Evolutionary conservation across 2,888 invertebrate genomes (phyloP).

Genomic region (Amphipoea lucens): DNA sequence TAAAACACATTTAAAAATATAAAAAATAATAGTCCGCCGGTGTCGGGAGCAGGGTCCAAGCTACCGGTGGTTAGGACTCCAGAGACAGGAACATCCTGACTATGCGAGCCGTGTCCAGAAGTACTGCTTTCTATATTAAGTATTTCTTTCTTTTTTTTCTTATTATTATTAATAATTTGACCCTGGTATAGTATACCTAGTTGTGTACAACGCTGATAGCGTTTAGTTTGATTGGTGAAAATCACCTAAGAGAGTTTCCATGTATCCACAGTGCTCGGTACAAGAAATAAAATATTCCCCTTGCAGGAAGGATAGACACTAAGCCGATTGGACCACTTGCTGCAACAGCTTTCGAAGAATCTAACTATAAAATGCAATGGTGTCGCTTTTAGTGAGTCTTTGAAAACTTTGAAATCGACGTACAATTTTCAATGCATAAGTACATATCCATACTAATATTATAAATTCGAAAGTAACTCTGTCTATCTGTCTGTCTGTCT

Average conservation of each 20-base stretch:
- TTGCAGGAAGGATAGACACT: background rate
- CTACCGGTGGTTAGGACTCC: too few species aligned
- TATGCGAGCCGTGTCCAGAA: too few species aligned
- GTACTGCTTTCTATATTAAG: too few species aligned
- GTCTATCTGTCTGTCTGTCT: too few species aligned
- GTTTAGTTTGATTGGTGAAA: background rate
- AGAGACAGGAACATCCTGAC: too few species aligned
- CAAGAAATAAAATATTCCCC: constrained; percentile 1
- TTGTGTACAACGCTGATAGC: background rate
- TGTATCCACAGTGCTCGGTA: too few species aligned
- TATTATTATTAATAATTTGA: background rate
- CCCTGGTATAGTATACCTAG: background rate
- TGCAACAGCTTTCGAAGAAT: background rate
- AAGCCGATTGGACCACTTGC: constrained; percentile 3
- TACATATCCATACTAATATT: too few species aligned
- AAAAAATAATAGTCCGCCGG: too few species aligned
- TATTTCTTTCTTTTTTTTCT: too few species aligned
- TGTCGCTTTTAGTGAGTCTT: background rate
- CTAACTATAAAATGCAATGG: background rate
- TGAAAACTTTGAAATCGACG: background rate
- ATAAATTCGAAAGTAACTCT: too few species aligned
- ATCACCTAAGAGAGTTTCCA: background rate
- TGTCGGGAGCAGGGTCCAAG: too few species aligned
- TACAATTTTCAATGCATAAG: constrained; percentile 5
- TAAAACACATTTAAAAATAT: too few species aligned